These are phyloP conservation scores for Centruroides sculpturatus DNA, from an alignment of 1,140 invertebrate species.

Conservation along the genomic window DNA sequence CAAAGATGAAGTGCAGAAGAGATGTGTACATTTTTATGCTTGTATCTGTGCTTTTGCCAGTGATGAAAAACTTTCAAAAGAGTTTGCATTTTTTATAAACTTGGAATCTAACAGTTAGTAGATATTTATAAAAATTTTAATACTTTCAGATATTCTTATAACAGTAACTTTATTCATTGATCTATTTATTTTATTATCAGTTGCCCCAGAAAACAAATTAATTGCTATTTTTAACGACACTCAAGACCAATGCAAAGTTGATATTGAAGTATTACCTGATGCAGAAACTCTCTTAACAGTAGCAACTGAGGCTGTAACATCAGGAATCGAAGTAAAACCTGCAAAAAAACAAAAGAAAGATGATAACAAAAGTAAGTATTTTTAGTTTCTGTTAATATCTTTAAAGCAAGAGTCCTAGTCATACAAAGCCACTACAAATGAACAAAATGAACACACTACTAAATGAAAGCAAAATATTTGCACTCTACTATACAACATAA, in stretches of 20 bases:
- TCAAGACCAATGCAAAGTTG: constrained; percentile 18
- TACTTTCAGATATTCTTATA: too few species aligned
- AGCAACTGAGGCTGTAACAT: not conserved
- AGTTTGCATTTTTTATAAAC: constrained; percentile 38
- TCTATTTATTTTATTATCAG: not conserved
- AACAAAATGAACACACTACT: too few species aligned
- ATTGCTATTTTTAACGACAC: not conserved
- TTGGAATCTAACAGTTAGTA: not conserved
- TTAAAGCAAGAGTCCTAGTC: too few species aligned
- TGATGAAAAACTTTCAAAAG: constrained; percentile 46
- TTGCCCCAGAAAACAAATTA: not conserved
- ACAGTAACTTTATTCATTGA: too few species aligned
- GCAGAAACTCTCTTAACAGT: constrained; percentile 12
- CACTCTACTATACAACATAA: too few species aligned
- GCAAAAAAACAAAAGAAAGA: constrained; percentile 1
- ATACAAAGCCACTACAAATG: too few species aligned
- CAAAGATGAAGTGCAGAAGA: constrained; percentile 13
- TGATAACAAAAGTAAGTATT: constrained; percentile 13
- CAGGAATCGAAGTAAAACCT: not conserved
- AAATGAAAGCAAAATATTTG: too few species aligned
- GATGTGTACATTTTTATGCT: constrained; percentile 46
- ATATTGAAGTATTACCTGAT: constrained; percentile 22
- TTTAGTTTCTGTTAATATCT: too few species aligned
- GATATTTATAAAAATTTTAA: not conserved
- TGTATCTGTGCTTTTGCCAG: constrained; percentile 64